Percentiles rank a stretch among this genome's conserved stretches.
phyloP scores from a whole-genome alignment of 2,888 invertebrate genomes.

The Clunio marinus region DNA sequence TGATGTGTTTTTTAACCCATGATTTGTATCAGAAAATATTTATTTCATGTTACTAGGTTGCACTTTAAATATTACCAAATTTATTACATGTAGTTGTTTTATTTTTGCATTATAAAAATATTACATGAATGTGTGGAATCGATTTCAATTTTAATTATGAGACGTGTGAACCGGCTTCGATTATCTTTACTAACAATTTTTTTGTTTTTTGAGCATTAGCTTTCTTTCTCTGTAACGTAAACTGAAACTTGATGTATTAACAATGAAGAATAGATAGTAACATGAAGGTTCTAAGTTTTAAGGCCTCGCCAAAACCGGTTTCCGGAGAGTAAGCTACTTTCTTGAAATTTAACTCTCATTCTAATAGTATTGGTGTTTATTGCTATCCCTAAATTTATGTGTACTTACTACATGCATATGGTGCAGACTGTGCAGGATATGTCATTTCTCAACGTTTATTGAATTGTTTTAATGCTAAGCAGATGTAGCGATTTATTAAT shows the following conservation, averaged over 20 bases:
- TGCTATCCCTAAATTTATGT: not conserved
- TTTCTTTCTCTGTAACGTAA: too few relatives aligned
- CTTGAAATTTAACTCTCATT: slow-evolving; percentile 13
- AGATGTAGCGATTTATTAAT: slow-evolving; percentile 36
- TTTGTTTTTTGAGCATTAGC: too few relatives aligned
- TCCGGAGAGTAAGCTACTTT: not conserved
- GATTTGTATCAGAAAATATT: too few relatives aligned
- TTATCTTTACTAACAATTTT: too few relatives aligned
- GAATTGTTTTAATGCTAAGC: slow-evolving; percentile 12
- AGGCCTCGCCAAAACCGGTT: not conserved
- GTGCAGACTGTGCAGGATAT: slow-evolving; percentile 21
- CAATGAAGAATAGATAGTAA: too few relatives aligned
- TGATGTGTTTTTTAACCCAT: not conserved
- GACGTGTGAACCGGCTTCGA: too few relatives aligned
- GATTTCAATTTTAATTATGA: too few relatives aligned
- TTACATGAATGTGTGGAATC: too few relatives aligned
- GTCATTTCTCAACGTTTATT: slow-evolving; percentile 12
- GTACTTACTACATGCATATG: slow-evolving; percentile 3
- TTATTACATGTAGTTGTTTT: not conserved
- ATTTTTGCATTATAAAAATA: slow-evolving; percentile 14
- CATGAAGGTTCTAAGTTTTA: slow-evolving; percentile 7
- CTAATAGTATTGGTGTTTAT: too few relatives aligned
- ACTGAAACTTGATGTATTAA: not conserved
- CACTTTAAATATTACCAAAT: not conserved
- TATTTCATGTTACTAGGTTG: slow-evolving; percentile 8